Conservation (phyloP, 2,797 vertebrate species). For the Hybognathus amarus region DNA sequence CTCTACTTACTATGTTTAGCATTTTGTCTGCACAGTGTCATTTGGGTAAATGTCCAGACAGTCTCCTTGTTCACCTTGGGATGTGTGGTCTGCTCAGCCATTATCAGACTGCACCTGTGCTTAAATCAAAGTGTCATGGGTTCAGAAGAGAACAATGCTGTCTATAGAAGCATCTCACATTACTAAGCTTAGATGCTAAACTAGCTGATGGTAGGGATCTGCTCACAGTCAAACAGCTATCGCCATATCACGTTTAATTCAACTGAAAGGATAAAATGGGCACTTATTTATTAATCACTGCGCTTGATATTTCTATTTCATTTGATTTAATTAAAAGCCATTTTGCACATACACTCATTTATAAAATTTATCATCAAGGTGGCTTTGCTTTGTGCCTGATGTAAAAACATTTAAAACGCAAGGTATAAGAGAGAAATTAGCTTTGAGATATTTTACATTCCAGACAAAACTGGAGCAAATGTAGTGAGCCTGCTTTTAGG, state of each 20-base stretch:
- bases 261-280: conserved; percentile 17
- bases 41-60: conserved; percentile 23
- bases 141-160: conserved; percentile 72
- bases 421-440: not conserved
- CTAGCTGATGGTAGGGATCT: conserved; percentile 74
- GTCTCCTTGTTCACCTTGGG: conserved; percentile 46
- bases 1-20: not conserved
- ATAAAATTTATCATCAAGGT: not conserved
- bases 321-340: not conserved
- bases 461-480: conserved; percentile 1
- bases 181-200: conserved; percentile 73
- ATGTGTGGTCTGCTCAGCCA: conserved; percentile 44
- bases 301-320: not conserved
- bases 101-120: conserved; percentile 35
- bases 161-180: conserved; percentile 70
- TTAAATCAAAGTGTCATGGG: conserved; percentile 69
- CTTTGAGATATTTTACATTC: conserved; percentile 2
- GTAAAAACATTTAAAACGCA: not conserved
- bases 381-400: not conserved
- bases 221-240: conserved; percentile 67
- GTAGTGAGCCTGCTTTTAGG: not conserved
- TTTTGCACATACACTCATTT: not conserved
- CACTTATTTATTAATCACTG: not conserved
- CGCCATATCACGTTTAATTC: conserved; percentile 53
- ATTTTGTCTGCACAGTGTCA: conserved; percentile 17